A percentile compares a stretch with the other conserved stretches of the same genome.
These are phyloP conservation scores for Girardinichthys multiradiatus DNA, from an alignment of 2,113 vertebrate genomes.

Conservation along the genomic window DNA sequence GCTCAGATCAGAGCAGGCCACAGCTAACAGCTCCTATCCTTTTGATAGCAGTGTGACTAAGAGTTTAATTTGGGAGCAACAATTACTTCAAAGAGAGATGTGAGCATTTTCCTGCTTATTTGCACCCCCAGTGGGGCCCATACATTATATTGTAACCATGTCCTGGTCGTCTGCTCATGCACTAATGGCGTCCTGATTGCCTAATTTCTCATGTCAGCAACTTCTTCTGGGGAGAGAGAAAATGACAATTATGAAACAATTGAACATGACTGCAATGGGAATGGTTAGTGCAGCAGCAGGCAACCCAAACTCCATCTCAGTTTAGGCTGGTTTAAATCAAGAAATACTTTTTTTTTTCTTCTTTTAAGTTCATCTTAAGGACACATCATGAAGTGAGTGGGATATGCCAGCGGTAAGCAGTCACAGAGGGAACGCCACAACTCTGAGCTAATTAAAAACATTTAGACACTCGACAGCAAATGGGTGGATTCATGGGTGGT, in stretches of 20 bases:
- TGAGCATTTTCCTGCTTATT: conserved; percentile 71
- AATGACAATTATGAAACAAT: conserved; percentile 75
- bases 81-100: conserved; percentile 78
- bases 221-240: conserved; percentile 69
- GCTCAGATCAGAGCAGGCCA: conserved; percentile 64
- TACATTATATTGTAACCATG: conserved; percentile 71
- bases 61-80: conserved; percentile 78
- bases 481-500: conserved; percentile 64
- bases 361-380: conserved; percentile 73
- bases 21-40: conserved; percentile 72
- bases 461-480: conserved; percentile 74
- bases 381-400: conserved; percentile 72
- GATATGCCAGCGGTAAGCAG: conserved; percentile 70
- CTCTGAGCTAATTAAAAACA: conserved; percentile 81
- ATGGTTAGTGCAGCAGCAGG: conserved; percentile 62
- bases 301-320: conserved; percentile 47
- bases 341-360: conserved; percentile 50
- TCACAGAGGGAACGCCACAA: conserved; percentile 66
- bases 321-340: conserved; percentile 70
- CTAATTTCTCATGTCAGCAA: conserved; percentile 79
- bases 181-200: conserved; percentile 75
- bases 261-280: conserved; percentile 68
- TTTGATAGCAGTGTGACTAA: conserved; percentile 77
- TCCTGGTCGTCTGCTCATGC: conserved; percentile 57
- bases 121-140: conserved; percentile 74